Evolutionary conservation across 1,140 invertebrate species (phyloP).

Genomic region (Arctopsyche grandis): DNA sequence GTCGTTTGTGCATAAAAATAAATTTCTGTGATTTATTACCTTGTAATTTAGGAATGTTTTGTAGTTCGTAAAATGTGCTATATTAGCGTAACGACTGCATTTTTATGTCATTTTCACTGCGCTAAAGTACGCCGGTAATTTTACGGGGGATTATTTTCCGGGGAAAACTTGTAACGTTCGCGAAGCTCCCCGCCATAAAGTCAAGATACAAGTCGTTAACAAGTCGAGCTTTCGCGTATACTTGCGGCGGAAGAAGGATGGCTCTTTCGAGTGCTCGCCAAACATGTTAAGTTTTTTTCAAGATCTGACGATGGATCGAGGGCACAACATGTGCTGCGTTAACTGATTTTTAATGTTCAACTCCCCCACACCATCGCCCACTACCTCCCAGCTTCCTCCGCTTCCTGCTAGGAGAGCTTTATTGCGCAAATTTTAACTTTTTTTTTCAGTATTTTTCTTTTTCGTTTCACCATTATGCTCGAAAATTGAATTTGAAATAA

Average conservation of each 20-base stretch:
- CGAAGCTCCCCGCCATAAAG: slow-evolving; percentile 14
- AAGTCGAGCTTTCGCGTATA: slow-evolving; percentile 31
- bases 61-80: no score
- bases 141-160: neutral
- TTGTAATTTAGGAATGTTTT: no score
- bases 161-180: neutral
- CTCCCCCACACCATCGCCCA: neutral
- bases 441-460: neutral
- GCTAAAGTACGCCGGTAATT: no score
- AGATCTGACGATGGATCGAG: slow-evolving; percentile 15
- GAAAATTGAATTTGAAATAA: neutral
- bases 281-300: slow-evolving; percentile 33
- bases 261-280: slow-evolving; percentile 30
- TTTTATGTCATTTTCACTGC: no score
- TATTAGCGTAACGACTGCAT: no score
- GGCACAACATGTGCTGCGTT: slow-evolving; percentile 3
- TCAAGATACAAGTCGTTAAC: slow-evolving; percentile 42
- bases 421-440: neutral
- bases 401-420: no score
- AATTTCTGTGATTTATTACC: no score
- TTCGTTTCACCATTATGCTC: neutral
- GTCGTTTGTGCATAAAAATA: no score
- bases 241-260: slow-evolving; percentile 1
- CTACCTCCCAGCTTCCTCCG: no score
- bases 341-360: slow-evolving; percentile 5